Percentiles rank a stretch among this genome's conserved stretches.
Conservation (phyloP, 2,113 vertebrate species). For the Xiphophorus hellerii region DNA sequence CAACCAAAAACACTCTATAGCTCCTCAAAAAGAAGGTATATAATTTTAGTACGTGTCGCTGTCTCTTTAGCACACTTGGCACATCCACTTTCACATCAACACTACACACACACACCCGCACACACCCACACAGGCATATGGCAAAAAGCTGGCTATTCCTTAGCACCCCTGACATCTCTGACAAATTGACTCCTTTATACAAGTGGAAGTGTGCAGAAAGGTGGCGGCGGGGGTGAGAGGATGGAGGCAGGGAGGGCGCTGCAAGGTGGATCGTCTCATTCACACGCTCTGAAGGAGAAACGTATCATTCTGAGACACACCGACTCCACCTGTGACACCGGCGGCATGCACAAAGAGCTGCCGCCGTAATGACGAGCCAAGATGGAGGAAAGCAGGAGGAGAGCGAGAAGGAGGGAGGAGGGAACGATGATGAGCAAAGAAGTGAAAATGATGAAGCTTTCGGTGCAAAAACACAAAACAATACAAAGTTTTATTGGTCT, state of each 20-base stretch:
- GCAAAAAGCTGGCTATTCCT: slow-evolving; percentile 69
- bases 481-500: too few species aligned
- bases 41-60: slow-evolving; percentile 36
- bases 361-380: slow-evolving; percentile 40
- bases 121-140: slow-evolving; percentile 48
- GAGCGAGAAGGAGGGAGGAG: background rate
- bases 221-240: slow-evolving; percentile 10
- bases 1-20: slow-evolving; percentile 26
- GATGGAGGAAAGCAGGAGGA: slow-evolving; percentile 38
- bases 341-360: slow-evolving; percentile 22
- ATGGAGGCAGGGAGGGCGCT: slow-evolving; percentile 20
- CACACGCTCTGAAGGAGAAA: slow-evolving; percentile 45
- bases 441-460: slow-evolving; percentile 23
- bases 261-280: slow-evolving; percentile 69
- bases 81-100: slow-evolving; percentile 40
- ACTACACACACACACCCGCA: slow-evolving; percentile 21
- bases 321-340: slow-evolving; percentile 55
- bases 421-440: slow-evolving; percentile 21
- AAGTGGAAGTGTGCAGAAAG: slow-evolving; percentile 73
- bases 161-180: slow-evolving; percentile 80
- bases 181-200: slow-evolving; percentile 84
- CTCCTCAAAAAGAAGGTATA: slow-evolving; percentile 21
- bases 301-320: slow-evolving; percentile 38
- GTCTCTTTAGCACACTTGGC: slow-evolving; percentile 48
- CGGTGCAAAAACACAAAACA: too few species aligned